A percentile compares a stretch with the other conserved stretches of the same genome.
phyloP scores from a whole-genome alignment of 2,113 vertebrate genomes.

The Laticauda colubrina region DNA sequence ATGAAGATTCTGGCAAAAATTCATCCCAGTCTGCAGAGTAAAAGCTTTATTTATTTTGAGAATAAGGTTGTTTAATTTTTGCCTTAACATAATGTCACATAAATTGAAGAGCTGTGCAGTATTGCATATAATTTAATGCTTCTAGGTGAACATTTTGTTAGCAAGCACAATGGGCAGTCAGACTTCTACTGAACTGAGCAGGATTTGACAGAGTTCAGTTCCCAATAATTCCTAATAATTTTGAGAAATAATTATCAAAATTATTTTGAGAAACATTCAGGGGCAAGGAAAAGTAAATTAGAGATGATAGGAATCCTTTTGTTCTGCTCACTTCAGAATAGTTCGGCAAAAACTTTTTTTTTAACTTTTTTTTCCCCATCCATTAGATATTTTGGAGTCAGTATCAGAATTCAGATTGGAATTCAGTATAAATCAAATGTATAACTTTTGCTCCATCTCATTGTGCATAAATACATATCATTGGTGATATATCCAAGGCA shows the following conservation, averaged over 20 bases:
- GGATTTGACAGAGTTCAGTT: not conserved
- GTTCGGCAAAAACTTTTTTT: not conserved
- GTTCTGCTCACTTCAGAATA: not conserved
- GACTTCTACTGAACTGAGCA: not conserved
- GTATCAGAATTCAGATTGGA: not conserved
- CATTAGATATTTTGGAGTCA: not conserved
- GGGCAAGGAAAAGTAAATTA: not conserved
- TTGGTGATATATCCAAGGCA: not conserved
- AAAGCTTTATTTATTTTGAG: constrained; percentile 2
- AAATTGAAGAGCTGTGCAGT: not conserved
- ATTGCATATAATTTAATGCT: not conserved
- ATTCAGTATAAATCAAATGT: not conserved
- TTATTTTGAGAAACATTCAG: not conserved
- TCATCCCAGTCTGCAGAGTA: not conserved
- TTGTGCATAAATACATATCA: not conserved
- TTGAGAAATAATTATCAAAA: not conserved
- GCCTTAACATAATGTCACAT: rapidly evolving
- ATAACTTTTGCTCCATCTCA: not conserved
- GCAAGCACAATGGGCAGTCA: not conserved
- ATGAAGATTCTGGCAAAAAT: not conserved
- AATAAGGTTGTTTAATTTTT: not conserved
- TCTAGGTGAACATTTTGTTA: not conserved
- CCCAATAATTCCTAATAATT: not conserved
- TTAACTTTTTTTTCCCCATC: too few species aligned
- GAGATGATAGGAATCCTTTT: not conserved